Evolutionary conservation across 30 jellyfish, hydroid and myxozoan genomes (phyloP).

Genomic region (Aurelia aurita): DNA sequence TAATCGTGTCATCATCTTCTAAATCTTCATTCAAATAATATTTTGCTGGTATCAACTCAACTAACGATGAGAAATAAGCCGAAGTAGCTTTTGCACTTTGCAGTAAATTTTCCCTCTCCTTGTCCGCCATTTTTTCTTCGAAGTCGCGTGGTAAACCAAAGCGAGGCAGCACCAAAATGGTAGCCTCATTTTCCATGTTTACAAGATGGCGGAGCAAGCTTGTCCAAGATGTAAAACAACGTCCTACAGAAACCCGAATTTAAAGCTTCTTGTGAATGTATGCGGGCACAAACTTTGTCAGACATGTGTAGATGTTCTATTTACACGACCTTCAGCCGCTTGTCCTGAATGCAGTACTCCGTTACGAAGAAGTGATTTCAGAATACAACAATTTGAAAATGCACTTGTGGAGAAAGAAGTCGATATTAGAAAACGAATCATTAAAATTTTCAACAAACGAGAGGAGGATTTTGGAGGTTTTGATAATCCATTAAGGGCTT

Average conservation of each 20-base stretch:
- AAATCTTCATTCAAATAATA: conserved; percentile 59
- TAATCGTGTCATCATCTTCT: background rate
- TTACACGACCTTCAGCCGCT: conserved; percentile 98
- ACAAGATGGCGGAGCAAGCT: conserved; percentile 86
- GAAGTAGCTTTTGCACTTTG: conserved; percentile 64
- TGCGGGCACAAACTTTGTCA: conserved; percentile 98
- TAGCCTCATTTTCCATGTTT: background rate
- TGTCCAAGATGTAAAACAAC: conserved; percentile 98
- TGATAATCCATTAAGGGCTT: conserved; percentile 71
- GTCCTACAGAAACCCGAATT: conserved; percentile 85
- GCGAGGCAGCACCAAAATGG: conserved; percentile 41
- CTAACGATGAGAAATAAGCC: conserved; percentile 81
- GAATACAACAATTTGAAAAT: conserved; percentile 93
- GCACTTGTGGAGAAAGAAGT: conserved; percentile 93
- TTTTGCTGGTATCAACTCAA: conserved; percentile 91
- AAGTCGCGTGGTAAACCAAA: background rate
- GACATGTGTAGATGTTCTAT: conserved; percentile 97
- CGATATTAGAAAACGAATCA: conserved; percentile 84
- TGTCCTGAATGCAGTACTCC: conserved; percentile 97
- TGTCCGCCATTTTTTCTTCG: conserved; percentile 81
- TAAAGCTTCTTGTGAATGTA: conserved; percentile 87
- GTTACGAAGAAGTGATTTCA: conserved; percentile 92
- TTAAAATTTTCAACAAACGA: conserved; percentile 83
- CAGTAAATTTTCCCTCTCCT: conserved; percentile 15
- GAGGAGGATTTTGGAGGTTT: conserved; percentile 76